Conservation (phyloP, 2,797 vertebrate genomes). For the Lophius americanus region DNA sequence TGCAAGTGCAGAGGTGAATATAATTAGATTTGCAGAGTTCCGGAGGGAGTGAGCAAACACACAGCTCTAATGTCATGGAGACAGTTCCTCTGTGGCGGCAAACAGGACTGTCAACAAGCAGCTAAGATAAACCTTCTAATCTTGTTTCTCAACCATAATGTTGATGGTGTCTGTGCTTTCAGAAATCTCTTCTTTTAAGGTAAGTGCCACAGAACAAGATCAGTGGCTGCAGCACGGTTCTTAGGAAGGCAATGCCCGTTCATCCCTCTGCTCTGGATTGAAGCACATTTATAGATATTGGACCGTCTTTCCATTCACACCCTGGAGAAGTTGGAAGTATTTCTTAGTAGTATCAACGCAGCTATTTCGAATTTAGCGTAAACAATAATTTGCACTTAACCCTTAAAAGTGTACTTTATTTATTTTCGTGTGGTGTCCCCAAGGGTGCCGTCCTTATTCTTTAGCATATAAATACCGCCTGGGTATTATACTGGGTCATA, state of each 20-base stretch:
- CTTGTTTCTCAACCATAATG: conserved; percentile 28
- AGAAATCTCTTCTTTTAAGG: not conserved
- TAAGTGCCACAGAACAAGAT: conserved; percentile 2
- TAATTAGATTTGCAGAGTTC: conserved; percentile 68
- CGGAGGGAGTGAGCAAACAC: conserved; percentile 55
- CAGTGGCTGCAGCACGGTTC: not conserved
- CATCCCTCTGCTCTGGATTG: not conserved
- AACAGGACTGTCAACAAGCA: conserved; percentile 48
- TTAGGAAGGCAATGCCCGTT: not conserved
- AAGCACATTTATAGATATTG: not conserved
- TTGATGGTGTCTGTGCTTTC: conserved; percentile 9
- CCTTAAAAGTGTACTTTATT: too few relatives aligned
- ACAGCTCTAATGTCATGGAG: conserved; percentile 58
- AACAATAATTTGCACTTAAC: too few relatives aligned
- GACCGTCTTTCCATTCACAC: too few relatives aligned
- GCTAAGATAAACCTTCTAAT: conserved; percentile 32
- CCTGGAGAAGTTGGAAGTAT: too few relatives aligned
- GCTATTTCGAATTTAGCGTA: too few relatives aligned
- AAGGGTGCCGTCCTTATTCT: too few relatives aligned
- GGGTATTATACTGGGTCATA: too few relatives aligned
- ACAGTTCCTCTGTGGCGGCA: conserved; percentile 43
- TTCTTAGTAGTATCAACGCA: too few relatives aligned
- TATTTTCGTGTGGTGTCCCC: too few relatives aligned
- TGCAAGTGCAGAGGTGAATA: conserved; percentile 57
- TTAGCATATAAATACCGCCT: too few relatives aligned